Evolutionary conservation across 2,113 vertebrate genomes (phyloP), one percentile per base, ranked within the genome.

Genomic region (Nesospiza acunhae): DNA sequence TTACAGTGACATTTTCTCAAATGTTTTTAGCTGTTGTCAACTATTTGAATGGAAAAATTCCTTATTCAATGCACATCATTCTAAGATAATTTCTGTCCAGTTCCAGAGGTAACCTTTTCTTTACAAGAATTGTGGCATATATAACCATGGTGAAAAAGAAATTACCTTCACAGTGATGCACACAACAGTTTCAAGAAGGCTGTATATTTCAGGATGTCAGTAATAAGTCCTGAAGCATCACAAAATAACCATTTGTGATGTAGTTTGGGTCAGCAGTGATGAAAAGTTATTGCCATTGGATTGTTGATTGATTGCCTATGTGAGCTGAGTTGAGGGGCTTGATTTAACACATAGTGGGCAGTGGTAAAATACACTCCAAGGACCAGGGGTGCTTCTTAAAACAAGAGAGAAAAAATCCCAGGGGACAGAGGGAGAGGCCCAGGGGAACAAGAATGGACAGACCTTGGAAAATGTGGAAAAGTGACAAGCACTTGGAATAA

Each of bases 261-360:
- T 31, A 70, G 56, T 31, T 27, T 30, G 37, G 72, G 47, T 89
- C 88, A 94, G 31, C 28, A 62, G 27, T 77, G 86, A 81, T 67
- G 78, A 42, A 84, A 77, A 52, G 35, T 33, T 90, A 58, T n/a
- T 90, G 64, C 50, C 4, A 2, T 14, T n/a, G 59, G 62, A 28
- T 28, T 1, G 23, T 21, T 82, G 37, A 35, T 88, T 88, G 49
- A 69, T 88, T 73, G 16, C 41, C 21, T 50, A 2, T 50, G 42
- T 50, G 55, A 66, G 63, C 0, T 72, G 33, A 67, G n/a, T 23
- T 53, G 33, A 27, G 74, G 22, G 58, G 15, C 62, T 59, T 85
- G 50, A 86, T 74, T 20, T n/a, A 41, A 30, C 50, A 50, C 0
- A 0, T 1, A n/a, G 28, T 27, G 17, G 37, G 12, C 47, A 74